Percentiles rank a stretch among this genome's conserved stretches.
phyloP scores from a whole-genome alignment of 2,888 invertebrate genomes.

The Sminthurinus aureus region DNA sequence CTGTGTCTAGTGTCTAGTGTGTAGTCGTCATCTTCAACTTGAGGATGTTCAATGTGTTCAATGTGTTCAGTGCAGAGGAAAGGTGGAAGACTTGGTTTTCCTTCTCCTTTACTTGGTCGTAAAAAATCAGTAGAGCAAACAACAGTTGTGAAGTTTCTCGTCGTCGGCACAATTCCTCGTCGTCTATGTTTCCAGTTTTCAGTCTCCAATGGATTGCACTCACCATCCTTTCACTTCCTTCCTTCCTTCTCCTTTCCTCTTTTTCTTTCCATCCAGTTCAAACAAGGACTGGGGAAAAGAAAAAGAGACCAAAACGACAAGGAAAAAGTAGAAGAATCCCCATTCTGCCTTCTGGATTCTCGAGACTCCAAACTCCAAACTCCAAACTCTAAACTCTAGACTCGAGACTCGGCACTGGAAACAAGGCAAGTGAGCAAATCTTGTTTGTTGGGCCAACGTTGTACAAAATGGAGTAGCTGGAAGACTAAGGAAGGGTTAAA shows the following conservation, averaged over 20 bases:
- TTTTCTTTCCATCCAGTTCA: neutral
- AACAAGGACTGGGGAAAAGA: neutral
- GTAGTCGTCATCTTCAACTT: no score
- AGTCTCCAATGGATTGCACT: constrained; percentile 20
- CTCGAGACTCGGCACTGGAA: no score
- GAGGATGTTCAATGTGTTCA: neutral
- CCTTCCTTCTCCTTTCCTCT: neutral
- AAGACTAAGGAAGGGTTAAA: neutral
- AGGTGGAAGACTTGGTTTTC: neutral
- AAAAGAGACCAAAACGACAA: neutral
- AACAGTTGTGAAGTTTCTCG: constrained; percentile 48
- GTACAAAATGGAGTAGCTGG: no score
- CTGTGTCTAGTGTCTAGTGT: no score
- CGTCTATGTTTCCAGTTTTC: neutral
- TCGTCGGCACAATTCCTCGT: constrained; percentile 21
- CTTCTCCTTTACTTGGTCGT: neutral
- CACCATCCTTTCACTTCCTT: constrained; percentile 1
- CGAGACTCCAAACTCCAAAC: no score
- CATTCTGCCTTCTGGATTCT: no score
- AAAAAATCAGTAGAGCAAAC: constrained; percentile 47
- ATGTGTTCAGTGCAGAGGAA: neutral
- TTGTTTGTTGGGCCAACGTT: no score
- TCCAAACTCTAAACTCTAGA: no score
- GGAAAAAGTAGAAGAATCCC: neutral
- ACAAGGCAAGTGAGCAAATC: no score